A percentile compares a stretch with the other conserved stretches of the same genome.
phyloP scores from a whole-genome alignment of 2,888 invertebrate genomes.

The Phasia obesa region DNA sequence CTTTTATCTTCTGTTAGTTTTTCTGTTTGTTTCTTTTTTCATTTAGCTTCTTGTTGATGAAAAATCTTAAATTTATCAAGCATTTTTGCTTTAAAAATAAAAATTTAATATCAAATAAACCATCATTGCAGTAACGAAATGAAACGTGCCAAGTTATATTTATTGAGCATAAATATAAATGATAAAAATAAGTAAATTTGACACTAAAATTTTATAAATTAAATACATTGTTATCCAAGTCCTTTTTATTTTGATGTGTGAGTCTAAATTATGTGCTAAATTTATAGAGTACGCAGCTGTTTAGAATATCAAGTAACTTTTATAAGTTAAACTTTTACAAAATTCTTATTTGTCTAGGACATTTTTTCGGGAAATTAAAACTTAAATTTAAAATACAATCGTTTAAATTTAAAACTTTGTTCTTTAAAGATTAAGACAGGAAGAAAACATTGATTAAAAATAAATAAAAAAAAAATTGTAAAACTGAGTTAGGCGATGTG shows the following conservation, averaged over 20 bases:
- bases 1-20: too few species aligned
- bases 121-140: constrained; percentile 9
- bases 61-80: background rate
- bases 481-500: too few species aligned
- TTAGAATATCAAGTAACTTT: background rate
- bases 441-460: too few species aligned
- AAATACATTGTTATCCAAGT: background rate
- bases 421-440: too few species aligned
- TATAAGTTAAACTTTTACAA: background rate
- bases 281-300: background rate
- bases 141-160: constrained; percentile 32
- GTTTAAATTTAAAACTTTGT: too few species aligned
- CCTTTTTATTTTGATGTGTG: background rate
- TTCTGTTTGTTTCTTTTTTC: too few species aligned
- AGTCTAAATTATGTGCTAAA: background rate
- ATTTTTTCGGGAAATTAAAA: background rate
- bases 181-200: background rate
- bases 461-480: too few species aligned
- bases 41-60: background rate
- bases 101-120: constrained; percentile 6
- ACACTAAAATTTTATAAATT: background rate
- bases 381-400: background rate
- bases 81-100: background rate
- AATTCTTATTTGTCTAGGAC: background rate
- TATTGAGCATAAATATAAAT: background rate